Evolutionary conservation across 2,113 vertebrate genomes (phyloP).

Genomic region (Cyanistes caeruleus): DNA sequence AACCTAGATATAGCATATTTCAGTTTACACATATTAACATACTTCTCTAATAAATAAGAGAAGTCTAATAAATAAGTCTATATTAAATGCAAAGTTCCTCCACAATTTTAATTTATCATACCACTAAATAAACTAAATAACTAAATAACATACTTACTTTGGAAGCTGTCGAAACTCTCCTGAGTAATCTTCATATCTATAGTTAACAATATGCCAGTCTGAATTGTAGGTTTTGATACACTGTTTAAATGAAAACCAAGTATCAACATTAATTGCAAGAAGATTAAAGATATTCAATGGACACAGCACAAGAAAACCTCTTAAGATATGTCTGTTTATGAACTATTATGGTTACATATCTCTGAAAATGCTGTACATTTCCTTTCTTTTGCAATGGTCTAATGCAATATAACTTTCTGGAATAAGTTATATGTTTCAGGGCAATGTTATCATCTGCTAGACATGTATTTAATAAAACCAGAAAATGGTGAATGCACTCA

Average conservation of each 20-base stretch:
- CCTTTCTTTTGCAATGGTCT: neutral
- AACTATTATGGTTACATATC: neutral
- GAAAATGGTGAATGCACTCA: neutral
- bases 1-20: neutral
- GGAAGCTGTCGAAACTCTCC: slow-evolving; percentile 96
- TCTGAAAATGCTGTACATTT: neutral
- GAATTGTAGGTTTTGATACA: slow-evolving; percentile 98
- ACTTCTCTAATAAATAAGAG: neutral
- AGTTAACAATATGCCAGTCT: slow-evolving; percentile 96
- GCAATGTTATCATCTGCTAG: neutral
- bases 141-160: slow-evolving; percentile 78
- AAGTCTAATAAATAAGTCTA: neutral
- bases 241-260: slow-evolving; percentile 75
- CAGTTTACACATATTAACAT: neutral
- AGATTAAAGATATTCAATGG: neutral
- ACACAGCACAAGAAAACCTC: neutral
- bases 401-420: neutral
- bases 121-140: neutral
- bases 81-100: neutral
- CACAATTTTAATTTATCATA: neutral
- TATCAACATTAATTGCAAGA: neutral
- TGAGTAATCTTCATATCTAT: slow-evolving; percentile 97
- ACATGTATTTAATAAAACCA: neutral
- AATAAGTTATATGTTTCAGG: neutral
- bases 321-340: neutral